Evolutionary conservation across 2,888 invertebrate species (phyloP), one percentile per base, ranked within the genome.

Genomic region (Trichogramma dendrolimi): DNA sequence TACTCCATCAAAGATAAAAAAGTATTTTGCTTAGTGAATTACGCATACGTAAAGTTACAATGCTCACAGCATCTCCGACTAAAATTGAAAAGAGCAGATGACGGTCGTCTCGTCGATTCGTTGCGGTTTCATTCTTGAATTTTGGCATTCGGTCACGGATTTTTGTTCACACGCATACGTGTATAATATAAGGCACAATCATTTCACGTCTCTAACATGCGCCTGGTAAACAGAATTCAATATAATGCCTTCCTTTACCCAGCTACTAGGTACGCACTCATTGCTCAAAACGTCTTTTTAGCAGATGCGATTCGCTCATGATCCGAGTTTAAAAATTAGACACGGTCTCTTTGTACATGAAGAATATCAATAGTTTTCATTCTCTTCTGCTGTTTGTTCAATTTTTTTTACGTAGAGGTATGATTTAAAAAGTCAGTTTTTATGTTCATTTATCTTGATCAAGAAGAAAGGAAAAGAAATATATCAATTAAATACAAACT

Each of bases 261-360:
- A 27, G 27, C 27, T 27, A 27, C 27, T 27, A 27, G 27, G 27
- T 27, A 27, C 27, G 27, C 27, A 27, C 27, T 27, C 27, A 27
- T 27, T 27, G 27, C 27, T 27, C 27, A 27, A 27, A 27, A 27
- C 27, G 27, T 27, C 27, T 27, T 27, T 27, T 27, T 27, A 27
- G 71, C 74, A 74, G 73, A 73, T 74, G 73, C 71, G 72, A 74
- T 73, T 68, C 72, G 74, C 74, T 74, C 71, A 68, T 74, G 71
- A 75, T 73, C 68, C 71, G 66, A 69, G 67, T 73, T 72, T 73
- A 56, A 51, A 66, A 66, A 74, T 73, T 74, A 68, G 71, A 63
- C 70, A 74, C 71, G 73, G 67, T 70, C 69, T 61, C 53, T 58
- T 46, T 46, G 2, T 46, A 10, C 46, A 10, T 46, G 46, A 46